These are phyloP conservation scores for Triplophysa siluroides DNA, from an alignment of 2,113 vertebrate genomes.

Conservation along the genomic window DNA sequence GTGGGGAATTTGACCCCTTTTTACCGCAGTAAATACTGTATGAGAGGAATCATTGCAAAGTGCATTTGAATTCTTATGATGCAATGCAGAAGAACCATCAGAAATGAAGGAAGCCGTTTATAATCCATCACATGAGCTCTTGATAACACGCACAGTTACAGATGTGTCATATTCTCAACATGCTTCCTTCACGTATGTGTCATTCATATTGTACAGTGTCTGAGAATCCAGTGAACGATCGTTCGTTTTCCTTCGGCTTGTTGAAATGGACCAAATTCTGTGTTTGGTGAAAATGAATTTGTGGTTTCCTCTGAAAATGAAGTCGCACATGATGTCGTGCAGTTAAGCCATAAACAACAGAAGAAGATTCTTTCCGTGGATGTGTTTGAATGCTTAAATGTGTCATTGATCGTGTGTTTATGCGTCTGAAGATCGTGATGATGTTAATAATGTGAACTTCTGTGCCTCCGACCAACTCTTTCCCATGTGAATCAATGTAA, in stretches of 20 bases:
- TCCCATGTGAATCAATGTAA: neutral
- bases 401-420: neutral
- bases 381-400: neutral
- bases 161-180: neutral
- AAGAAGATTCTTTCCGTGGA: neutral
- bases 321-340: neutral
- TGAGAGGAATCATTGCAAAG: too few relatives aligned
- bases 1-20: neutral
- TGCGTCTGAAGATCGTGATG: neutral
- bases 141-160: neutral
- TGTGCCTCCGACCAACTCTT: conserved; percentile 2
- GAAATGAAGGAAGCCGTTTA: too few relatives aligned
- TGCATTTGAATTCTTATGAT: neutral
- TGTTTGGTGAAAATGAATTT: conserved; percentile 41
- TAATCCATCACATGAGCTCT: too few relatives aligned
- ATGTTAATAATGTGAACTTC: neutral
- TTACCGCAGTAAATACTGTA: neutral
- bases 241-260: neutral
- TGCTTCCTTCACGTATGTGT: neutral
- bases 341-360: neutral
- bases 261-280: conserved; percentile 67
- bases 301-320: neutral
- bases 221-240: neutral
- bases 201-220: neutral
- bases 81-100: neutral